Base-by-base conservation (phyloP, 53 echinoderm and acorn worm genomes). In the Temnopleurus reevesii region DNA sequence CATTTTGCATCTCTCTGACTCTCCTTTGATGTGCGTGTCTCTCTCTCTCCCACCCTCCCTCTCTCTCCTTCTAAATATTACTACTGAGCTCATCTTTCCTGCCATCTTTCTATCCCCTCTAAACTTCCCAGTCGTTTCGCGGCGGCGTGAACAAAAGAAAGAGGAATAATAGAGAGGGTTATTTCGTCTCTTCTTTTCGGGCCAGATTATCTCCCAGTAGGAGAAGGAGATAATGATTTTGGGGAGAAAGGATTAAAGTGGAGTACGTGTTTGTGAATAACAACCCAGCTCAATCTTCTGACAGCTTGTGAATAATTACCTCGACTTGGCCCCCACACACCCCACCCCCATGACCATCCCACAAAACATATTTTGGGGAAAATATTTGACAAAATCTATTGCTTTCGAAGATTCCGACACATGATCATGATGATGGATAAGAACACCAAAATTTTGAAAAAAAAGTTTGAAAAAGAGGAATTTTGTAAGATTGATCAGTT, bases 101-200 rank as follows among this genome's bases (percentile, higher is more conserved):
- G 25, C 29, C 49, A 26, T 80, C 46, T 47, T 27, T 29, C 10
- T 24, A 41, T 80, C 53, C 2, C 8, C 23, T 21, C 15, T 28
- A 53, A 31, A 55, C 55, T 46, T 28, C 36, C 83, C n/a, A 3
- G 54, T 83, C 57, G 53, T 77, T 55, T 35, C 23, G 45, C 61
- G 49, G 60, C 71, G 59, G 85, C 28, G 49, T 23, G 85, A 45
- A 85, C 85, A 85, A 85, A 59, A 85, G 85, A 41, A 15, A 9
- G 59, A 10, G 59, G 27, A 85, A 44, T 59, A 85, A 59, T 44
- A 60, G 33, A 27, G 45, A 29, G 59, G 85, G 60, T 85, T 85
- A 85, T 85, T 85, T 85, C 41, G 85, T 23, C 85, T 85, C 85
- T 60, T 85, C 60, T 59, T 45, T n/a, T 85, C 59, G 85, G 59